Conservation (phyloP, 2,113 vertebrate genomes). For the Antennarius striatus region DNA sequence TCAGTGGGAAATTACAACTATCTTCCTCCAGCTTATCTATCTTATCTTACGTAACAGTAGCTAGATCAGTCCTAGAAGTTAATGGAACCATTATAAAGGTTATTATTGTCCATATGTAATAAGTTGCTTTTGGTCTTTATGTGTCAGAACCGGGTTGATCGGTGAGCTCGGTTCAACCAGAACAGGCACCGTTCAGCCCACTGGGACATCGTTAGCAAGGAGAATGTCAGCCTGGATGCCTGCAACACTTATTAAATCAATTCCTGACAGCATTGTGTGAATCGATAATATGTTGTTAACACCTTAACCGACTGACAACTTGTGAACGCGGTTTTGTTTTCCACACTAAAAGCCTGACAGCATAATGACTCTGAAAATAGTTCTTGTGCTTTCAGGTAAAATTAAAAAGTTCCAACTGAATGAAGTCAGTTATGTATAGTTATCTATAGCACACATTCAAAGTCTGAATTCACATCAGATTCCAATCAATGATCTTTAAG, state of each 20-base stretch:
- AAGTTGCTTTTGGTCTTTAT: too few relatives aligned
- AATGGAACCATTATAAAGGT: too few relatives aligned
- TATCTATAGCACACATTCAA: conserved; percentile 33
- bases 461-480: conserved; percentile 36
- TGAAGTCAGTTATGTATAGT: conserved; percentile 15
- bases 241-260: conserved; percentile 40
- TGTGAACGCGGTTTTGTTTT: conserved; percentile 43
- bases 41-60: too few relatives aligned
- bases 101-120: too few relatives aligned
- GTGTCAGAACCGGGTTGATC: conserved; percentile 12
- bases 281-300: conserved; percentile 43
- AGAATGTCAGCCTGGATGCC: conserved; percentile 46
- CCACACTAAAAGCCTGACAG: conserved; percentile 33
- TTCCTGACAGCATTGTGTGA: conserved; percentile 13
- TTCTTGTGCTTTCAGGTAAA: too few relatives aligned
- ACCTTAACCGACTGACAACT: conserved; percentile 34
- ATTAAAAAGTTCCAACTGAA: conserved; percentile 32
- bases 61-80: too few relatives aligned
- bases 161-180: conserved; percentile 46
- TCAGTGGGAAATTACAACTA: too few relatives aligned
- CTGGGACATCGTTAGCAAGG: conserved; percentile 56
- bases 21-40: too few relatives aligned
- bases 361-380: conserved; percentile 44
- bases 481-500: conserved; percentile 53
- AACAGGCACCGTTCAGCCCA: conserved; percentile 38